A percentile compares a stretch with the other conserved stretches of the same genome.
Conservation (phyloP, 1,140 invertebrate genomes). For the Acromyrmex charruanus region DNA sequence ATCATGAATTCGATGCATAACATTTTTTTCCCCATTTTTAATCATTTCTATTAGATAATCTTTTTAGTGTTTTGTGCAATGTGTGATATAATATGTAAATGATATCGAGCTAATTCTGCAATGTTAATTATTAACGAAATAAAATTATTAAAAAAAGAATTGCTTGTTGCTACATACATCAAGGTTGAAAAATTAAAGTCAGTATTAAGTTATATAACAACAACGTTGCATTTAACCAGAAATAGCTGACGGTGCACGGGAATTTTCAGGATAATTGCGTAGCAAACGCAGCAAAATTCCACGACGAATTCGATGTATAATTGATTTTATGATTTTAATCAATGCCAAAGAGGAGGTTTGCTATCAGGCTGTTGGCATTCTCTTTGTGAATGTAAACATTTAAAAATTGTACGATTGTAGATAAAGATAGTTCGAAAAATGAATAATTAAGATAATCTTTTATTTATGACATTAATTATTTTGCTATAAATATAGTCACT, state of each 20-base stretch:
- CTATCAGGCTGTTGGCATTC: neutral
- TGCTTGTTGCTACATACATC: neutral
- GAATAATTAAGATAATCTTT: neutral
- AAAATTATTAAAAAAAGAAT: constrained; percentile 36
- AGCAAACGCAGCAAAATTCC: neutral
- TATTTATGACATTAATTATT: constrained; percentile 7
- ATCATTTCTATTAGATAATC: neutral
- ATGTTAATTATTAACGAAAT: neutral
- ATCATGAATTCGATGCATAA: neutral
- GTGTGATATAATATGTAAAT: neutral
- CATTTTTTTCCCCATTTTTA: neutral
- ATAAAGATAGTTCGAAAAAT: constrained; percentile 10
- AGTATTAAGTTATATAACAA: constrained; percentile 53
- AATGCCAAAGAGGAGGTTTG: neutral
- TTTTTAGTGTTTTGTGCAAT: neutral
- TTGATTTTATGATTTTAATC: constrained; percentile 38
- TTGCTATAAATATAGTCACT: neutral
- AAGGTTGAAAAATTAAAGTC: constrained; percentile 32
- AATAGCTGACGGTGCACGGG: constrained; percentile 25
- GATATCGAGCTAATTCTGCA: neutral
- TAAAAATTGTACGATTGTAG: neutral
- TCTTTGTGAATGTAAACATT: neutral
- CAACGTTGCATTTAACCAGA: constrained; percentile 36
- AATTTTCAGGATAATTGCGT: constrained; percentile 59
- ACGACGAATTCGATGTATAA: constrained; percentile 42